These are phyloP conservation scores for Nemapogon koenigi DNA, from an alignment of 2,888 invertebrate genomes.

Conservation along the genomic window DNA sequence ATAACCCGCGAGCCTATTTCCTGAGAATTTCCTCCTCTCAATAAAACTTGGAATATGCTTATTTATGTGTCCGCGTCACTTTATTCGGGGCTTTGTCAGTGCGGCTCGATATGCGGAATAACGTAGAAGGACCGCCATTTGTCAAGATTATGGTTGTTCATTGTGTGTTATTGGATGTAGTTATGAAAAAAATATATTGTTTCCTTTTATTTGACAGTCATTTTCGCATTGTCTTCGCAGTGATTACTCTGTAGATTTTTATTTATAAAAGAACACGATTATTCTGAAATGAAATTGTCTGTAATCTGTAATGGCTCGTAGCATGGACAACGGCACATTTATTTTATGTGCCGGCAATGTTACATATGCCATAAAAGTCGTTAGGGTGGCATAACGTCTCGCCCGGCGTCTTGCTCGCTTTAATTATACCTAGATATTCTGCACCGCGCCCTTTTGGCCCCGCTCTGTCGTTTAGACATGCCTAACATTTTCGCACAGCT, in stretches of 20 bases:
- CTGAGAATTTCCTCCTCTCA: conserved; percentile 60
- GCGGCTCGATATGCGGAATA: conserved; percentile 33
- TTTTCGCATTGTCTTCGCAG: too few species aligned
- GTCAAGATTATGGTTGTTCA: conserved; percentile 57
- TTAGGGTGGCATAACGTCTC: conserved; percentile 61
- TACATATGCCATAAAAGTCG: conserved; percentile 65
- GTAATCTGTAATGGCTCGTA: not conserved
- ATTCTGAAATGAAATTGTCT: too few species aligned
- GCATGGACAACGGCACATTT: conserved; percentile 50
- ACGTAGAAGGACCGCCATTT: conserved; percentile 54
- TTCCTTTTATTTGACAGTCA: too few species aligned
- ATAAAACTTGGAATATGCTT: conserved; percentile 62
- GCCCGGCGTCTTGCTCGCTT: conserved; percentile 57
- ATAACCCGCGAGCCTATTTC: conserved; percentile 60
- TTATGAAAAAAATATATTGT: conserved; percentile 6
- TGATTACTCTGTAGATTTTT: too few species aligned
- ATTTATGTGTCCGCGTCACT: conserved; percentile 55
- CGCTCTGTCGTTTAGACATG: too few species aligned
- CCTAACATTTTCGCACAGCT: too few species aligned
- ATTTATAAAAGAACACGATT: too few species aligned
- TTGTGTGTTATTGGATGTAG: conserved; percentile 3
- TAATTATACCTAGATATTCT: conserved; percentile 60
- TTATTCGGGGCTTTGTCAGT: conserved; percentile 59
- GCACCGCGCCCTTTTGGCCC: too few species aligned
- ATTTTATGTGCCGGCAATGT: conserved; percentile 63